Evolutionary conservation across 2,113 vertebrate species (phyloP).

Genomic region (Polypterus senegalus): DNA sequence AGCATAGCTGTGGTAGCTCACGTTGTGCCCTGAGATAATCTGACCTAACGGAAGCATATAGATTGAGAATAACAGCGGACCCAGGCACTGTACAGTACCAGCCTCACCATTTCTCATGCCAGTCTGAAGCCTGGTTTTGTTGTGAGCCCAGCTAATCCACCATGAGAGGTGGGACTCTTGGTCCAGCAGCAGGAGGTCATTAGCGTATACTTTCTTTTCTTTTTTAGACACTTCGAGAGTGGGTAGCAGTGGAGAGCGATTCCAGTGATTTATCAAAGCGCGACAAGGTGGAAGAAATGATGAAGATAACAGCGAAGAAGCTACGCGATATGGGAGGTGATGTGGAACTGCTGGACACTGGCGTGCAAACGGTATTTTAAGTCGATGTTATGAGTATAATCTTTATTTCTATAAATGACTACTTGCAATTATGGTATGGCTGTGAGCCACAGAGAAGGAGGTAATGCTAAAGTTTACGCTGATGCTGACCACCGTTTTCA

Average conservation of each 20-base stretch:
- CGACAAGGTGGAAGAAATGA: constrained; percentile 58
- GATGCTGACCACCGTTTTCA: background rate
- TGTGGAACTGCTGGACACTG: constrained; percentile 48
- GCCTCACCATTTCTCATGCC: no score
- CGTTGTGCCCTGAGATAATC: no score
- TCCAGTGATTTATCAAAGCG: constrained; percentile 60
- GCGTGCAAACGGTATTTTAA: constrained; percentile 53
- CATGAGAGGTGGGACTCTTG: no score
- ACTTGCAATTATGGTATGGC: no score
- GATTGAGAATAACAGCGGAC: no score
- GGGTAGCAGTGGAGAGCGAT: constrained; percentile 75
- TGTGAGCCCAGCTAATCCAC: no score
- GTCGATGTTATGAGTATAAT: background rate
- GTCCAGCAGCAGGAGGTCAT: no score
- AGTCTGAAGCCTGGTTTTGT: no score
- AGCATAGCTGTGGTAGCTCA: no score
- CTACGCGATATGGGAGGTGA: constrained; percentile 57
- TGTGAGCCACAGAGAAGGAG: no score
- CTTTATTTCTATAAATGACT: background rate
- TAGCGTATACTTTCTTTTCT: background rate
- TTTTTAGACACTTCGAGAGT: constrained; percentile 58
- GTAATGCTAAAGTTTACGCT: background rate
- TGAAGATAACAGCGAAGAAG: constrained; percentile 45
- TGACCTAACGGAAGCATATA: no score
- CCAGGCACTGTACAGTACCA: no score